Conservation (phyloP, 2,113 vertebrate genomes). For the Nannospalax galili region DNA sequence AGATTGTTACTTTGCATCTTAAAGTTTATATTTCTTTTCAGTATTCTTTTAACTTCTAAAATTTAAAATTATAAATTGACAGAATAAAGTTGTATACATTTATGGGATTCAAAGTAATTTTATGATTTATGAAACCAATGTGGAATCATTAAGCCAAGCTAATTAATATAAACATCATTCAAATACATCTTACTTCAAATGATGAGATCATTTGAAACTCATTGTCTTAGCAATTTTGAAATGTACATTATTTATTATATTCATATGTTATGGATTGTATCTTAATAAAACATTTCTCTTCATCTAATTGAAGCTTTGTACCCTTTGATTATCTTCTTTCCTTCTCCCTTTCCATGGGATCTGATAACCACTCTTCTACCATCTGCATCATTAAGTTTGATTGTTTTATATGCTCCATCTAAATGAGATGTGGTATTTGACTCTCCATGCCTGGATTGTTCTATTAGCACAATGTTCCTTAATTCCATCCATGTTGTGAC, state of each 20-base stretch:
- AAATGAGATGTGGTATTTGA: background rate
- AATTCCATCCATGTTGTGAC: background rate
- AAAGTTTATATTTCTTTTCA: background rate
- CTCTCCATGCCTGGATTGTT: background rate
- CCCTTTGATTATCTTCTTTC: background rate
- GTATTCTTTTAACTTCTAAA: background rate
- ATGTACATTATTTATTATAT: background rate
- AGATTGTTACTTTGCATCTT: background rate
- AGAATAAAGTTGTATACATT: background rate
- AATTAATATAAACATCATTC: background rate
- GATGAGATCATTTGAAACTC: background rate
- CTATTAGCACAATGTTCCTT: background rate
- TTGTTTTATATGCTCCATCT: background rate
- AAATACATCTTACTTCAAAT: background rate
- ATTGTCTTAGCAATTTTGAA: background rate
- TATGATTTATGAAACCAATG: background rate
- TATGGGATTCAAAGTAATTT: background rate
- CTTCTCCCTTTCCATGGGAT: background rate
- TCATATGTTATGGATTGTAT: background rate
- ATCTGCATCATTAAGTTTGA: background rate
- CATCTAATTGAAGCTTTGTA: background rate
- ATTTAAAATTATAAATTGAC: background rate
- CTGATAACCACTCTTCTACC: background rate
- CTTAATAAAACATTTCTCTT: background rate
- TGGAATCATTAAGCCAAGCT: background rate